Base-by-base conservation (phyloP, 2,888 invertebrate genomes). In the Lampropteryx suffumata region DNA sequence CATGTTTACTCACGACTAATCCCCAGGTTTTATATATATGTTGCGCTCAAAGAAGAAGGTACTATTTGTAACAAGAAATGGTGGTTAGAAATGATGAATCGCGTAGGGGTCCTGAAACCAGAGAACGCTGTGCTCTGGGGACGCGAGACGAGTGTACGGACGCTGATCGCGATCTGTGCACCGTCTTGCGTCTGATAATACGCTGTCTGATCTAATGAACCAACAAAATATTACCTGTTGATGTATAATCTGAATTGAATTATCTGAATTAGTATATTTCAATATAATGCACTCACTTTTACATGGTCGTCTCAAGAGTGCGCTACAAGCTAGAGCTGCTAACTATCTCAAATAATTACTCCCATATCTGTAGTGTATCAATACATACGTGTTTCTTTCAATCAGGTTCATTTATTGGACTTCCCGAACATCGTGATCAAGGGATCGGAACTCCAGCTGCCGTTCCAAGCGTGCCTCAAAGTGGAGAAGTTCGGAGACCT, bases 371-470 rank as follows among this genome's bases (percentile, higher is more conserved):
- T n/a, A n/a, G n/a, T n/a, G n/a, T n/a, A n/a, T 17, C 17, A 17
- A 24, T 24, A 7, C 24, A 24, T 24, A 5, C 6, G 2, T 4
- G 17, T 17, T 49, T 43, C 7, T 12, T 42, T 36, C 35, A 9
- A 6, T 7, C 59, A 92, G 92, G 98, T 99, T 59, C 99, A 99
- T 92, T 93, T 99, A 78, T 92, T 99, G n/a, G 99, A 99, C 87
- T 99, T 99, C 92, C 99, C 99, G 9, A 99, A 99, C 88, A 99
- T 99, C 82, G 99, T 99, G 50, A 99, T 99, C 90, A 99, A 99
- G 84, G 99, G 99, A 0, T 99, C 98, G 0, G 99, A 99, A 82
- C 90, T 99, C 57, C 99, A 99, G 86, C 86, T 99, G 68, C 99
- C 99, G 0, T 99, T 99, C 95, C 98, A 99, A 83, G 99, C 99